Base-by-base conservation (phyloP, 2,888 invertebrate genomes). In the Frankliniella fusca region DNA sequence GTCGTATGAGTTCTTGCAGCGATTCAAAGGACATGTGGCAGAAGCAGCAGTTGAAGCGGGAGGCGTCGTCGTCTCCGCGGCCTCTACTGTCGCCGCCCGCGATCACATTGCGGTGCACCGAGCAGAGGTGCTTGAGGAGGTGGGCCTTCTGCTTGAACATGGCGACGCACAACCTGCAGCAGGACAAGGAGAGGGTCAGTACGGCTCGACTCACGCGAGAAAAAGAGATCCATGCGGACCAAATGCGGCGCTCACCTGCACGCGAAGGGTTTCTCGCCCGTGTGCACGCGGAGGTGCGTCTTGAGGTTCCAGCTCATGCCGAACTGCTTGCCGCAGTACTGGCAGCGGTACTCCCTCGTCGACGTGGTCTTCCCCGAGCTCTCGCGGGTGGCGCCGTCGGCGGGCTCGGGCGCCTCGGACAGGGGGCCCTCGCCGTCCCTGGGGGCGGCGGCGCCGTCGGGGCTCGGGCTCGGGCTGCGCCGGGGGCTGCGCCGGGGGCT, bases 101-200 rank as follows among this genome's bases (percentile, higher is more conserved):
- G 88, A 95, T 95, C 84, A 95, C 94, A 88, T 95, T 95, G 85
- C 95, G 92, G 90, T 96, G 95, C 84, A 96, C 95, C 84, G 95
- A 95, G 89, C 95, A 95, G 87, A 96, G 90, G 87, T 96, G 95
- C 89, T 95, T 96, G 83, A 96, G 88, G 85, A 96, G 90, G 87
- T 96, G 95, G 10, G 95, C 95, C 88, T 96, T 96, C 87, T 96
- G 95, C 89, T 96, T 96, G 88, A 96, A 96, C 95, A 95, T 96
- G 82, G 95, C 95, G 83, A 95, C 95, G 87, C 95, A 96, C 80
- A 95, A 91, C 85, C 95, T 91, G 70, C 70, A 11, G 11, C n/a
- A 7, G 7, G 61, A 23, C 23, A 70, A 11, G 11, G n/a, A 23
- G 90, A 5, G 70, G n/a, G 65, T 23, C n/a, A 70, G 23, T 70